Conservation (phyloP, 2,797 vertebrate species). For the Echeneis naucrates region DNA sequence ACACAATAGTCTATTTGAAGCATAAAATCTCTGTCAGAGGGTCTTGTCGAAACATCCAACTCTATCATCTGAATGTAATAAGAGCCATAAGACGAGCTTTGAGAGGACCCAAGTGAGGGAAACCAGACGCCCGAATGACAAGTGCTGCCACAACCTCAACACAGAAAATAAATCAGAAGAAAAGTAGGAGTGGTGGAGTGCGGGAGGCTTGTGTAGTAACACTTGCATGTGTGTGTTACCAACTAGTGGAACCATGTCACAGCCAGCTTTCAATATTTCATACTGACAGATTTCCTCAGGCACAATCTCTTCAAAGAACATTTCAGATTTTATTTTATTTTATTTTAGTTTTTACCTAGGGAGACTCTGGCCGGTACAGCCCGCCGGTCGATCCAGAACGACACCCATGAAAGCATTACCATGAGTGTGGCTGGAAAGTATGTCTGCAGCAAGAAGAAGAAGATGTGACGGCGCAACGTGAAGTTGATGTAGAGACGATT, state of each 20-base stretch:
- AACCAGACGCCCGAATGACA: constrained; percentile 21
- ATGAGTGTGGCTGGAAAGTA: constrained; percentile 95
- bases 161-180: constrained; percentile 57
- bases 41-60: constrained; percentile 6
- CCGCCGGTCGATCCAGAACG: constrained; percentile 96
- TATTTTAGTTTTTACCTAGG: constrained; percentile 85
- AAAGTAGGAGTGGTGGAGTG: background rate
- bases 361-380: constrained; percentile 96
- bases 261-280: constrained; percentile 53
- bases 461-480: constrained; percentile 93
- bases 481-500: constrained; percentile 98
- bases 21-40: background rate
- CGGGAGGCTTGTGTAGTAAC: constrained; percentile 40
- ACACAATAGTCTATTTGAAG: background rate
- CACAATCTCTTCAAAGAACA: constrained; percentile 44
- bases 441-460: constrained; percentile 97
- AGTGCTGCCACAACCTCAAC: constrained; percentile 22
- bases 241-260: constrained; percentile 33
- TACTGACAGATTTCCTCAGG: constrained; percentile 42
- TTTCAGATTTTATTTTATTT: constrained; percentile 55
- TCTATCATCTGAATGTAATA: constrained; percentile 24
- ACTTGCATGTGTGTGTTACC: constrained; percentile 36
- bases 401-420: constrained; percentile 98
- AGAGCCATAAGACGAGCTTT: constrained; percentile 11
- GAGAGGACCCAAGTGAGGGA: constrained; percentile 21